Base-by-base conservation (phyloP, 1,140 invertebrate genomes). In the Centruroides vittatus region DNA sequence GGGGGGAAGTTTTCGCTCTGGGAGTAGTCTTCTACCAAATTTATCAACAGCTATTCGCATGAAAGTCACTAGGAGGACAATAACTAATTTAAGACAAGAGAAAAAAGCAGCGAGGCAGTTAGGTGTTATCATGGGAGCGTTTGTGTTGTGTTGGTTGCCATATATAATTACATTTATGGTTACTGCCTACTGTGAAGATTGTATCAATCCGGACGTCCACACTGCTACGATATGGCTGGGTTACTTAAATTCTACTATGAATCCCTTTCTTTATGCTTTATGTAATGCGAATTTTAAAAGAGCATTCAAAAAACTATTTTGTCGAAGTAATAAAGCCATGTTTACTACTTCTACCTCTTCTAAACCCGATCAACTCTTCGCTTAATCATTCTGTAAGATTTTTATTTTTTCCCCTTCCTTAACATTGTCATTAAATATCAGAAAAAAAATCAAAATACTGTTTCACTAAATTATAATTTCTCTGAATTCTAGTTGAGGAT, bases 101-200 rank as follows among this genome's bases (percentile, higher is more conserved):
- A 81, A 81, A 64, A 80, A 83, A 70, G 82, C 82, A 7, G 82
- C 81, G 3, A 72, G 79, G 52, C 82, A 83, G 66, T 73, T 83
- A 12, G 81, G 81, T 2, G 81, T 84, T 9, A 83, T 83, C 60
- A 80, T 83, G 71, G 81, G 81, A 7, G 82, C 80, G 0, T 83
- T 84, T 70, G 77, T 81, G 5, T 67, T 82, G 5, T 83, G 82
- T 67, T 83, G 82, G 76, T 69, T 84, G 11, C 82, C 82, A 7
- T 83, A 84, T 68, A 82, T 83, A 65, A 78, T 81, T 55, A 72
- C 81, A 3, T 83, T 83, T 67, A 73, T 81, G 46, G 80, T 83
- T 34, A 77, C 82, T 23, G 81, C 82, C 3, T 79, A 82, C 59
- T 83, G 82, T 70, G 71, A 76, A 52, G 70, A 73, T 36, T 81